Conservation (phyloP, 1,140 invertebrate species). For the Meloidogyne floridensis region DNA sequence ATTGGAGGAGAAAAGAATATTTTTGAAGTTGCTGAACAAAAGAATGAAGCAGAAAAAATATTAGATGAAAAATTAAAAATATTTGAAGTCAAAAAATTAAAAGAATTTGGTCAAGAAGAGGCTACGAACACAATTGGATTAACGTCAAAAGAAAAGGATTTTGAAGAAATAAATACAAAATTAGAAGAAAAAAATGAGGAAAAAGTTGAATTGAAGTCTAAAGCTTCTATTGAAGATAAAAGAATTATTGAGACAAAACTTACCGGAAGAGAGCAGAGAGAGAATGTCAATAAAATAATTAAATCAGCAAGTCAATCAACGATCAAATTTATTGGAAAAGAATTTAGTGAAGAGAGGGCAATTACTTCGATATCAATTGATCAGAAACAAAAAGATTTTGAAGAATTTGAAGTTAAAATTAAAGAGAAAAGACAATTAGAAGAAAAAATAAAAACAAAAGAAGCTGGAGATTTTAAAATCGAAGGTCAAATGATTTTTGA, state of each 20-base stretch:
- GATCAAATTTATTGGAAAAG: neutral
- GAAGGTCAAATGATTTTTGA: neutral
- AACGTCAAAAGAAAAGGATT: neutral
- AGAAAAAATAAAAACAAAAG: neutral
- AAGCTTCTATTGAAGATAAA: conserved; percentile 7
- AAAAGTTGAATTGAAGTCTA: neutral
- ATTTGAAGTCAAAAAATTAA: too few species aligned
- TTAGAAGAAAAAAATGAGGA: neutral
- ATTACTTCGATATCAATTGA: neutral
- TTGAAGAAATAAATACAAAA: neutral
- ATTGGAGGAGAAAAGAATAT: neutral
- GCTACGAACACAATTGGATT: too few species aligned
- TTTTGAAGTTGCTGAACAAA: too few species aligned
- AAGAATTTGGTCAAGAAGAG: too few species aligned
- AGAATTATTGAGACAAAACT: neutral
- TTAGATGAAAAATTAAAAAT: too few species aligned
- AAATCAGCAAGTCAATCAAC: neutral
- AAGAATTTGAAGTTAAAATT: too few species aligned
- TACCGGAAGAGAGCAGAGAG: neutral
- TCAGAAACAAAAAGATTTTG: neutral
- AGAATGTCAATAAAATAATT: neutral
- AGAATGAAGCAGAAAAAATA: too few species aligned
- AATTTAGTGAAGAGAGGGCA: neutral
- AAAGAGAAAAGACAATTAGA: neutral
- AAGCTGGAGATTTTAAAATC: neutral